Evolutionary conservation across 2,888 invertebrate genomes (phyloP), one percentile per base, ranked within the genome.

Genomic region (Pherbina coryleti): DNA sequence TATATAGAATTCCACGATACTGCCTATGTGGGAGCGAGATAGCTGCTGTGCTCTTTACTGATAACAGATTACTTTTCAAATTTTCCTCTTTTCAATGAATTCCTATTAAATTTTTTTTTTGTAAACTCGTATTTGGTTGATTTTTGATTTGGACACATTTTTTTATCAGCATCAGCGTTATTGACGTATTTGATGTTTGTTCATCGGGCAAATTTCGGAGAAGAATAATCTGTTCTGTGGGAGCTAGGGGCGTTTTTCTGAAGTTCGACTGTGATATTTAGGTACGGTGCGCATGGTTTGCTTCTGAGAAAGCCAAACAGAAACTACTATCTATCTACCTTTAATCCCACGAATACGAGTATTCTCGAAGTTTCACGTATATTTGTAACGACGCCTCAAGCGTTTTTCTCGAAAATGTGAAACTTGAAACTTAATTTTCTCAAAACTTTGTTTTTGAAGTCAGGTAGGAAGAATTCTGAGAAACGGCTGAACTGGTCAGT

Each of bases 41-140:
- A 37, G 60, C 25, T 17, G 51, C 51, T 53, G 5, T 31, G 17
- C 17, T 49, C 8, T 19, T 64, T 5, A 55, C 71, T 76, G 76
- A 76, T 71, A 76, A 76, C 34, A 49, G 5, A 44, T 57, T 22
- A 11, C 1, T 34, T 60, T 49, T 22, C 19, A 75, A 75, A 53
- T 64, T 70, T 71, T 76, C 51, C 76, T 64, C 51, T 44, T 70
- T 76, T 70, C 64, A 49, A 76, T 75, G 75, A 75, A 75, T 53
- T 67, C 31, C n/a, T 51, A 31, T n/a, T 31, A 5, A 3, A 8
- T 22, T 62, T 31, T 19, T 74, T 62, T 44, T 22, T 9, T 57
- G 57, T n/a, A n/a, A n/a, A n/a, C n/a, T n/a, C n/a, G n/a, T 31
- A 8, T 60, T 19, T 49, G 9, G n/a, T 64, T 64, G 11, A n/a